phyloP scores from a whole-genome alignment of 2,797 vertebrate species.

The Hipposideros larvatus region DNA sequence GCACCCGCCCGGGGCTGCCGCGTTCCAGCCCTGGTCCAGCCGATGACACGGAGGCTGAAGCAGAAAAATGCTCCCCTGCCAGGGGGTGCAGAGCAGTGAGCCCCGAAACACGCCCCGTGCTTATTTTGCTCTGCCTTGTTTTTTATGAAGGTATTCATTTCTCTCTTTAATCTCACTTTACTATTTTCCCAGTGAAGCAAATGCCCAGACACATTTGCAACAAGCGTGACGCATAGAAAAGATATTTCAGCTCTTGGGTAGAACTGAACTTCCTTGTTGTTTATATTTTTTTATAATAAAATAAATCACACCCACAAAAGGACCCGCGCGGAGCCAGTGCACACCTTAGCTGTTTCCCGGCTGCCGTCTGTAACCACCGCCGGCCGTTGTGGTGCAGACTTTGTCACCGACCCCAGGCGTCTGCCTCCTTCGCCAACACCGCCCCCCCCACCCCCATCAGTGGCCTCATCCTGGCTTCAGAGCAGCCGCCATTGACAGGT shows the following conservation, averaged over 20 bases:
- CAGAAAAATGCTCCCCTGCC: neutral
- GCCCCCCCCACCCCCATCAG: neutral
- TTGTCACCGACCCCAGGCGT: neutral
- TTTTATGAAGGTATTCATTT: neutral
- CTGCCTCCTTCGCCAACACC: neutral
- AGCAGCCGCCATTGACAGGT: neutral
- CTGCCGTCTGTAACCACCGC: neutral
- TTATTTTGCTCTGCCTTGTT: neutral
- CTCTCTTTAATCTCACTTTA: neutral
- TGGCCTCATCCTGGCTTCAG: neutral
- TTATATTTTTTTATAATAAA: neutral
- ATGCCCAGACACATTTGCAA: neutral
- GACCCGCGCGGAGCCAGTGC: neutral
- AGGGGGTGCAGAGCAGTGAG: neutral
- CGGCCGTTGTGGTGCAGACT: neutral
- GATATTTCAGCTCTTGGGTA: neutral
- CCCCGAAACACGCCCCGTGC: neutral
- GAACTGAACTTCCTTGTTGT: neutral
- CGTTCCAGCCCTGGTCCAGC: neutral
- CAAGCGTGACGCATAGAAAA: neutral
- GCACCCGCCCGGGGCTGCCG: too few species aligned
- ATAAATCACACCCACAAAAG: neutral
- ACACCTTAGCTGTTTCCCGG: neutral
- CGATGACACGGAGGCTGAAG: neutral
- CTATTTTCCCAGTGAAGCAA: neutral